Conservation (phyloP, 2,113 vertebrate genomes). For the Semicossyphus pulcher region DNA sequence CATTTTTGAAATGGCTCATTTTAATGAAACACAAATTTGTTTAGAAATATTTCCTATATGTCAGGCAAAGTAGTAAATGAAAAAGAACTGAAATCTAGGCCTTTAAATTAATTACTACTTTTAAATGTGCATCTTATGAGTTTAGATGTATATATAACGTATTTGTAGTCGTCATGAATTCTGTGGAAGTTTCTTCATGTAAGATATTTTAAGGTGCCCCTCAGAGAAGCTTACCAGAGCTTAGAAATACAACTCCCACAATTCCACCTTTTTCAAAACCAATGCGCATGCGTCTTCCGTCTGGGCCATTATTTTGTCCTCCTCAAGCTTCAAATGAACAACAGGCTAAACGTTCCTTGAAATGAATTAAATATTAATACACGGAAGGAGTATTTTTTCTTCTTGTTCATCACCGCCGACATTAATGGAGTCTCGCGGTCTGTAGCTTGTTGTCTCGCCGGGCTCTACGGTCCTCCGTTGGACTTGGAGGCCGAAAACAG, state of each 20-base stretch:
- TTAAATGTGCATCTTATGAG: too few relatives aligned
- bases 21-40: too few relatives aligned
- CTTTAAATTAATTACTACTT: too few relatives aligned
- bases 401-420: constrained; percentile 16
- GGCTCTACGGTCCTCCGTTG: constrained; percentile 62
- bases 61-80: too few relatives aligned
- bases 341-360: constrained; percentile 69
- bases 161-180: too few relatives aligned
- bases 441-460: constrained; percentile 62
- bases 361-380: constrained; percentile 76
- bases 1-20: too few relatives aligned
- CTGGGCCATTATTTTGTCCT: constrained; percentile 82
- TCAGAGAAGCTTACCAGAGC: background rate
- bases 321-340: constrained; percentile 80
- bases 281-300: constrained; percentile 67
- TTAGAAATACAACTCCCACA: constrained; percentile 77
- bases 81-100: too few relatives aligned
- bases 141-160: too few relatives aligned
- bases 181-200: too few relatives aligned
- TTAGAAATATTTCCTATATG: too few relatives aligned
- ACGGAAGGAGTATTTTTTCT: constrained; percentile 39
- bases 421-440: constrained; percentile 73
- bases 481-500: constrained; percentile 79
- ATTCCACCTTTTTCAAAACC: constrained; percentile 1
- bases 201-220: background rate